Conservation (phyloP, 2,888 invertebrate species). For the Philonicus albiceps region DNA sequence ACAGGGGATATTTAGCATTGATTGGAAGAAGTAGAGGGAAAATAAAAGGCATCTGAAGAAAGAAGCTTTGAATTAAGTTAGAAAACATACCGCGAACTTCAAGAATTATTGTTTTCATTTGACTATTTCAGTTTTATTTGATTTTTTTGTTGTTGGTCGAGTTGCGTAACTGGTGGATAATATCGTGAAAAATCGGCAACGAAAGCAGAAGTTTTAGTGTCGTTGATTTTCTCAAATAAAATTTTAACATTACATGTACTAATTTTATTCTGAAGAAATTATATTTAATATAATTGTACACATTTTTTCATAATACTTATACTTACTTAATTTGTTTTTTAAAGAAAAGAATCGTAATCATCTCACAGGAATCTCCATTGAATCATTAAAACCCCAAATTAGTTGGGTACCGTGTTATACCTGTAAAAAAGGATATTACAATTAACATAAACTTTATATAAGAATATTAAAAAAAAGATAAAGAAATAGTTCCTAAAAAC, state of each 20-base stretch:
- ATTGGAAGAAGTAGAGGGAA: not conserved
- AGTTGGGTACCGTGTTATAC: not conserved
- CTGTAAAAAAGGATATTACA: not conserved
- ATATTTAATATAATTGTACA: not conserved
- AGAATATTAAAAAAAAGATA: not conserved
- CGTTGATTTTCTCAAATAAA: not conserved
- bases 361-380: not conserved
- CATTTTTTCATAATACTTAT: not conserved
- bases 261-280: not conserved
- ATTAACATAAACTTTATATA: not conserved
- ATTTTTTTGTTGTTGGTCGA: not conserved
- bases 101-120: not conserved
- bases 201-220: constrained; percentile 2
- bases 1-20: not conserved
- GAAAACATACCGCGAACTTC: not conserved
- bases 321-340: not conserved
- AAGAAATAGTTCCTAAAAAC: not conserved
- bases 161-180: constrained; percentile 31
- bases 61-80: not conserved
- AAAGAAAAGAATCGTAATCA: not conserved
- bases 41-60: not conserved
- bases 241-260: not conserved
- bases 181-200: constrained; percentile 6
- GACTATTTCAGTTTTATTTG: not conserved
- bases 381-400: not conserved